phyloP scores from a whole-genome alignment of 2,113 vertebrate genomes.

The Gavia stellata region DNA sequence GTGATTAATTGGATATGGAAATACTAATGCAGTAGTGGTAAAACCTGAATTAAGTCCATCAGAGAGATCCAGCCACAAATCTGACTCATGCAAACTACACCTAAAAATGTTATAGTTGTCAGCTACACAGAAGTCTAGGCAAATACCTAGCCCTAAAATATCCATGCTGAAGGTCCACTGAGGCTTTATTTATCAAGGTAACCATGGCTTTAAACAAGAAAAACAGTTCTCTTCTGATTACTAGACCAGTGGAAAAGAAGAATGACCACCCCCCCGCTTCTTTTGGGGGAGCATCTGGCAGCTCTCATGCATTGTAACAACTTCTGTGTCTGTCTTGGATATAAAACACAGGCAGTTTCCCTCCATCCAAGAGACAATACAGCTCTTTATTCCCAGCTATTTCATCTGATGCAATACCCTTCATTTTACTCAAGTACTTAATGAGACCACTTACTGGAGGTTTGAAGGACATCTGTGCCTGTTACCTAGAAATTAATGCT shows the following conservation, averaged over 20 bases:
- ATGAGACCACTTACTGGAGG: not conserved
- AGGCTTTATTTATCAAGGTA: not conserved
- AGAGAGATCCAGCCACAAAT: not conserved
- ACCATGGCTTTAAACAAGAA: not conserved
- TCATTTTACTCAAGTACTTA: conserved; percentile 14
- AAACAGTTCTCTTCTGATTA: not conserved
- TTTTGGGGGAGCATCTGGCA: not conserved
- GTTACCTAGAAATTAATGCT: not conserved
- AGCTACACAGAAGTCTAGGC: not conserved
- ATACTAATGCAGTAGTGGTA: not conserved
- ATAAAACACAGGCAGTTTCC: not conserved
- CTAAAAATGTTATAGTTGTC: not conserved
- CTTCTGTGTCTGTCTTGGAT: not conserved
- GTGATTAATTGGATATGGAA: not conserved
- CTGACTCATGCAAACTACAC: not conserved
- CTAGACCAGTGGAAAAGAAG: not conserved
- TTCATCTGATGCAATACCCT: not conserved
- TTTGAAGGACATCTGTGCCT: conserved; percentile 12
- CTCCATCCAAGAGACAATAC: not conserved
- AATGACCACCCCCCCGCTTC: not conserved
- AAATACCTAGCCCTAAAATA: not conserved
- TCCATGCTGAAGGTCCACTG: not conserved
- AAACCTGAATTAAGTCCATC: not conserved
- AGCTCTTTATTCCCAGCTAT: not conserved
- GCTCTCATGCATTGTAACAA: not conserved